Base-by-base conservation (phyloP, 2,797 vertebrate species). In the Chloroceryle inda region DNA sequence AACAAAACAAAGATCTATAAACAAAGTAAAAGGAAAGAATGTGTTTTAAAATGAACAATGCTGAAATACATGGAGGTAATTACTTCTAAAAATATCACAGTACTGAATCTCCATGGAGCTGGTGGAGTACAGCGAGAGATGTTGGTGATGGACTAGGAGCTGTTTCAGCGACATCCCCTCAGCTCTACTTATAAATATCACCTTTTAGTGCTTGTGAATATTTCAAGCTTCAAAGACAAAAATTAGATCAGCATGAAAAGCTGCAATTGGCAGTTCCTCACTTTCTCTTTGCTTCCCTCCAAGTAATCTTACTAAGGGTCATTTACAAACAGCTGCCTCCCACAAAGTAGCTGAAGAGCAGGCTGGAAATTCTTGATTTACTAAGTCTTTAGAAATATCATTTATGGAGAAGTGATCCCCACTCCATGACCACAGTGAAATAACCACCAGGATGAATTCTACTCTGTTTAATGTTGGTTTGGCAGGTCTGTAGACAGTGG, bases 201-300 rank as follows among this genome's bases (percentile, higher is more conserved):
- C 26, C 58, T 90, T 95, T 88, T 63, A 38, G 63, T 49, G 42
- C 69, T 11, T 78, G 69, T 37, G 47, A 94, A 84, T 59, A 76
- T 89, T 94, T 90, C 74, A 89, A 94, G 59, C 67, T 73, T 88
- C 82, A 81, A 94, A 91, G 74, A 95, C 73, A 94, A 94, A 96
- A 94, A 91, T 73, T 62, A 79, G 73, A 91, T 84, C 76, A 91
- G 69, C 59, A 67, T 27, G 55, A 83, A 88, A 94, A 88, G 68
- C 66, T 85, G 78, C 35, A 66, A 29, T 14, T 47, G 78, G 64
- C 50, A 92, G 59, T 42, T 91, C 44, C 63, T 73, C 50, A 40
- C 37, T 90, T 79, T 84, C 29, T 16, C 75, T 87, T 69, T 69
- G 42, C 42, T 49, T 62, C 35, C 20, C 21, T 44, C 9, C 49